phyloP scores from a whole-genome alignment of 2,888 invertebrate genomes.

The Chaitophorus viminalis region DNA sequence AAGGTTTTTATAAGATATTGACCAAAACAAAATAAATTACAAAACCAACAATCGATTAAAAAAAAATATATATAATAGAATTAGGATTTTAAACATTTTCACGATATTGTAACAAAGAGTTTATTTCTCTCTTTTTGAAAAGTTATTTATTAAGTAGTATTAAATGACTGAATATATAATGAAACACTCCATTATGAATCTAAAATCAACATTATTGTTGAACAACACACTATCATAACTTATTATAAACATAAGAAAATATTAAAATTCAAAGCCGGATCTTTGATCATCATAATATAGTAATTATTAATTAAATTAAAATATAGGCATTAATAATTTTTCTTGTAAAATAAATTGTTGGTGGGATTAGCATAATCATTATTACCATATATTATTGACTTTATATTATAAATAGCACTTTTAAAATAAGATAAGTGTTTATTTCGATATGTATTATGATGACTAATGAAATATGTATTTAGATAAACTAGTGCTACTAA shows the following conservation, averaged over 20 bases:
- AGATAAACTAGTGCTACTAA: background rate
- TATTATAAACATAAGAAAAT: background rate
- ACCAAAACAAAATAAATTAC: background rate
- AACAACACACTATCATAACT: background rate
- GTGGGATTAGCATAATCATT: conserved; percentile 14
- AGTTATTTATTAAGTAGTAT: background rate
- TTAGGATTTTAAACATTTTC: background rate
- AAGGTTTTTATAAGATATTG: too few relatives aligned
- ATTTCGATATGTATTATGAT: conserved; percentile 16
- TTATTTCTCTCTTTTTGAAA: too few relatives aligned
- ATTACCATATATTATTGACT: background rate
- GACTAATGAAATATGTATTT: conserved; percentile 38
- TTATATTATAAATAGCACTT: background rate
- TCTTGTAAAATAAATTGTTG: background rate
- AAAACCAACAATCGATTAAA: too few relatives aligned
- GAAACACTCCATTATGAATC: too few relatives aligned
- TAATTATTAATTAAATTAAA: background rate
- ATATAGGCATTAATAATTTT: background rate
- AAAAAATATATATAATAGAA: background rate
- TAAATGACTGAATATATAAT: background rate
- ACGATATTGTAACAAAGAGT: background rate
- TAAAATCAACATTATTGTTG: background rate
- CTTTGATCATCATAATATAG: background rate
- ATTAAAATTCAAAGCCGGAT: background rate
- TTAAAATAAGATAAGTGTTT: background rate